These are phyloP conservation scores for Teleogryllus occipitalis DNA, from an alignment of 1,140 invertebrate genomes.

Conservation along the genomic window DNA sequence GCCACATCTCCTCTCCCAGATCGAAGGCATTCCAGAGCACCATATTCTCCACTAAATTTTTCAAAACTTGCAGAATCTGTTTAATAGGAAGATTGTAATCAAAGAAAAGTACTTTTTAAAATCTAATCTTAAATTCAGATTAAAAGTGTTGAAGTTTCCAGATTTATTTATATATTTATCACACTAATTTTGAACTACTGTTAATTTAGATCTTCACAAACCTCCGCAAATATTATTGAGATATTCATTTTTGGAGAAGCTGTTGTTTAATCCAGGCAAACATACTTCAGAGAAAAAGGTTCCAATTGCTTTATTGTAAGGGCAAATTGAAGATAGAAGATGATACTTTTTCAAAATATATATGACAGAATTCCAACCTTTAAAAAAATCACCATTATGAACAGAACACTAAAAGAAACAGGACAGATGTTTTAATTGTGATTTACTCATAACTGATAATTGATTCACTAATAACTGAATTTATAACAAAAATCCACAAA, in stretches of 20 bases:
- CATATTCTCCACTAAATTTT: conserved; percentile 42
- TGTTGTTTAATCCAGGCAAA: conserved; percentile 38
- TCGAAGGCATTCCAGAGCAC: conserved; percentile 72
- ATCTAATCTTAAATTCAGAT: too few species aligned
- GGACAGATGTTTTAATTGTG: too few species aligned
- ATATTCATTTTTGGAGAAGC: neutral
- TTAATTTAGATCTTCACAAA: neutral
- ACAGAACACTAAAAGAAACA: too few species aligned
- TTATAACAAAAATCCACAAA: too few species aligned
- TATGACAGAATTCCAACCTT: conserved; percentile 22
- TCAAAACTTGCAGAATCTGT: neutral
- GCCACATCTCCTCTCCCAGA: conserved; percentile 74
- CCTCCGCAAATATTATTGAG: neutral
- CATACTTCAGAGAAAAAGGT: conserved; percentile 56
- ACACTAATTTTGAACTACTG: neutral
- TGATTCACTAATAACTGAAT: too few species aligned
- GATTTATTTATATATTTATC: neutral
- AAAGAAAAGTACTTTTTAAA: neutral
- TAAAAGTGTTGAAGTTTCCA: too few species aligned
- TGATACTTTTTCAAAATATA: conserved; percentile 13
- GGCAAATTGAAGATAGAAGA: conserved; percentile 12
- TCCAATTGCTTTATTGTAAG: conserved; percentile 30
- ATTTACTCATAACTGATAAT: too few species aligned
- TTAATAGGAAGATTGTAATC: neutral
- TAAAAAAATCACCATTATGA: neutral